These are phyloP conservation scores for Epistrophe eligans DNA, from an alignment of 2,888 invertebrate species.

Conservation along the genomic window DNA sequence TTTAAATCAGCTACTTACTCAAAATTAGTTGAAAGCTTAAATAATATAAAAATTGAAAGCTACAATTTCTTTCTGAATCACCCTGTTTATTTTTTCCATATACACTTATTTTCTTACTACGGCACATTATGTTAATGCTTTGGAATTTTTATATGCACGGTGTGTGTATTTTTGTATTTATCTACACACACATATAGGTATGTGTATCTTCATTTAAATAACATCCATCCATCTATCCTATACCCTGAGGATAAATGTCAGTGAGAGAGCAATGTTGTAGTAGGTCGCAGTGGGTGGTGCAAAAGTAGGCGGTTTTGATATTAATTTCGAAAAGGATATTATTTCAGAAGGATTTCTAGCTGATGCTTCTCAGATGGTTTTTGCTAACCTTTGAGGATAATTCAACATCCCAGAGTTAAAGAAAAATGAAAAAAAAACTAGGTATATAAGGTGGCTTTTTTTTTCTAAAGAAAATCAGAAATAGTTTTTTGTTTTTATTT, in stretches of 20 bases:
- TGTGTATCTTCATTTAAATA: slow-evolving; percentile 46
- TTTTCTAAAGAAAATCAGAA: neutral
- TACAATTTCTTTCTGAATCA: neutral
- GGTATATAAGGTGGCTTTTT: neutral
- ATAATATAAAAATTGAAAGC: too few species aligned
- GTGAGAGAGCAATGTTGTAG: neutral
- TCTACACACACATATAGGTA: slow-evolving; percentile 35
- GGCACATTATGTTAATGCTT: slow-evolving; percentile 68
- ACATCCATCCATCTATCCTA: slow-evolving; percentile 58
- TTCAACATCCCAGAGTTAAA: neutral
- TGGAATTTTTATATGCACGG: slow-evolving; percentile 67
- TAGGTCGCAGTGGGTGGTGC: slow-evolving; percentile 37
- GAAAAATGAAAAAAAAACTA: neutral
- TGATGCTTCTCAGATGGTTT: slow-evolving; percentile 18
- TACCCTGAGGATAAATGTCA: slow-evolving; percentile 59
- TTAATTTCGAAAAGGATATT: slow-evolving; percentile 61
- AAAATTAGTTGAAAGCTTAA: too few species aligned
- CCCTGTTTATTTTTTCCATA: slow-evolving; percentile 16
- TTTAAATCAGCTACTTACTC: too few species aligned
- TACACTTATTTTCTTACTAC: slow-evolving; percentile 31
- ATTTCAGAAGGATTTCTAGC: slow-evolving; percentile 38
- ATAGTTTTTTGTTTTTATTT: slow-evolving; percentile 17
- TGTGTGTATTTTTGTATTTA: slow-evolving; percentile 53
- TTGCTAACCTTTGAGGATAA: slow-evolving; percentile 12
- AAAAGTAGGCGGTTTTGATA: slow-evolving; percentile 38